phyloP scores from a whole-genome alignment of 2,113 vertebrate genomes.

The Pseudolaguvia tuberculata region DNA sequence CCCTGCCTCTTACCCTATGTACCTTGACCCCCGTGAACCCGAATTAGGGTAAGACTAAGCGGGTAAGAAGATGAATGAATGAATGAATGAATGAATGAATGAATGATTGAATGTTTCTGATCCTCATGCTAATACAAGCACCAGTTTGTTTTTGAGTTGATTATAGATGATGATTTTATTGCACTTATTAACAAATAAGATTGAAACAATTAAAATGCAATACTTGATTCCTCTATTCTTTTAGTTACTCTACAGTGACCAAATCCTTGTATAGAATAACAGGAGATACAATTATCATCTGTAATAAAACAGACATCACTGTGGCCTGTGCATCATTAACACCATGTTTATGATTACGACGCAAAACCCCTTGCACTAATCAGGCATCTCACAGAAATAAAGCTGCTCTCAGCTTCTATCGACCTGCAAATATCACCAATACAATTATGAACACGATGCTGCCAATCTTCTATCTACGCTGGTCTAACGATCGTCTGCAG shows the following conservation, averaged over 20 bases:
- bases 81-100: too few species aligned
- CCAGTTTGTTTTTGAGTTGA: not conserved
- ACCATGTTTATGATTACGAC: slow-evolving; percentile 88
- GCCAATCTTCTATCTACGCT: slow-evolving; percentile 57
- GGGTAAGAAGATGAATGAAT: too few species aligned
- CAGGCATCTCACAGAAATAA: slow-evolving; percentile 80
- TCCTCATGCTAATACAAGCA: not conserved
- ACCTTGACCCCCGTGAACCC: too few species aligned
- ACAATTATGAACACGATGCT: slow-evolving; percentile 70
- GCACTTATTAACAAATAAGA: not conserved
- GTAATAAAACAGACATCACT: slow-evolving; percentile 65
- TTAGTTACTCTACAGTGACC: not conserved
- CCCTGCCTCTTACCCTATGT: too few species aligned
- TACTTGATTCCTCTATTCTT: not conserved
- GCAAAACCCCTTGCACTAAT: slow-evolving; percentile 80
- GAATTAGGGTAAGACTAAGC: too few species aligned
- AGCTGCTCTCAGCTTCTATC: slow-evolving; percentile 77
- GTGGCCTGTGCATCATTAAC: slow-evolving; percentile 83
- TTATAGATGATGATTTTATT: too few species aligned
- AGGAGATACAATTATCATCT: not conserved
- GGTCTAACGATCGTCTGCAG: slow-evolving; percentile 54
- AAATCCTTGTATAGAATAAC: not conserved
- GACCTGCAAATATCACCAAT: slow-evolving; percentile 79
- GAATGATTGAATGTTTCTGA: too few species aligned
- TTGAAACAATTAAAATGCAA: too few species aligned